phyloP scores from a whole-genome alignment of 2,888 invertebrate species.

The Xestia xanthographa region DNA sequence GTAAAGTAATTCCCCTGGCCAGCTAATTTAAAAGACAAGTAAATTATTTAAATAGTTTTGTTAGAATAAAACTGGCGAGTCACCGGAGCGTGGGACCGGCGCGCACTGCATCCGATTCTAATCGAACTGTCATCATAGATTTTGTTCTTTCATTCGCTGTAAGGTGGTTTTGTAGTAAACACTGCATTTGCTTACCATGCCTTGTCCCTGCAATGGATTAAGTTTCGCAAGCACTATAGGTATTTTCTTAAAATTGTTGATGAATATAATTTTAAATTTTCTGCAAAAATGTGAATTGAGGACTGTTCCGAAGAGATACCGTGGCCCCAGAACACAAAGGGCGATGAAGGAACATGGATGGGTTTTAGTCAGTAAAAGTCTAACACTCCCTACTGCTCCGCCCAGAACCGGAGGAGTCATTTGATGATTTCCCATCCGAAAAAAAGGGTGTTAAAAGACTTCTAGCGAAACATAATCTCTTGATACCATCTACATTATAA shows the following conservation, averaged over 20 bases:
- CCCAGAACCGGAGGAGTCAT: too few species aligned
- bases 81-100: not conserved
- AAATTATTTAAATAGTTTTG: constrained; percentile 2
- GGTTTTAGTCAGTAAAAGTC: too few species aligned
- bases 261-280: not conserved
- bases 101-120: constrained; percentile 27
- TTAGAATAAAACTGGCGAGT: constrained; percentile 13
- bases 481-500: not conserved
- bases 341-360: too few species aligned
- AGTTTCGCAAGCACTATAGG: too few species aligned
- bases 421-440: too few species aligned
- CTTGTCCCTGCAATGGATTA: not conserved
- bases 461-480: not conserved
- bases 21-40: not conserved
- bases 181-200: not conserved
- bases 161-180: constrained; percentile 1
- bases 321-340: too few species aligned
- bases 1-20: not conserved
- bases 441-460: not conserved
- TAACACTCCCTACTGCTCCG: too few species aligned
- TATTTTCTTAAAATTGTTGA: not conserved
- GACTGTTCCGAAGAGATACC: too few species aligned
- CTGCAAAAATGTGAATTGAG: not conserved
- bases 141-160: constrained; percentile 1
- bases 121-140: constrained; percentile 40